Evolutionary conservation across 2,888 invertebrate genomes (phyloP).

Genomic region (Tineola bisselliella): DNA sequence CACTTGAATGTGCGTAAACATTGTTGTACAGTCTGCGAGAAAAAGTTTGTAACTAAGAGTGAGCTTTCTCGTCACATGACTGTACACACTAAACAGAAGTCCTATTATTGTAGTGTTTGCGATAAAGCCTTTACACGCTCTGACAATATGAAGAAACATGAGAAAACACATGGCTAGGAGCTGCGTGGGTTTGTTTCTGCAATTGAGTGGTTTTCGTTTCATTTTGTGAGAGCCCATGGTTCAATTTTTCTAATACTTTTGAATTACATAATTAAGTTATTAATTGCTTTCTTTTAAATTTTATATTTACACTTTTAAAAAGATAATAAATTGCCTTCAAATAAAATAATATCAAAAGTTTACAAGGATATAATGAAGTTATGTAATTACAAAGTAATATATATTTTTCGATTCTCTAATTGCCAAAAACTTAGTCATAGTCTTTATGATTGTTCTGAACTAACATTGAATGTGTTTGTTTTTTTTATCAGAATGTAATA

Average conservation of each 20-base stretch:
- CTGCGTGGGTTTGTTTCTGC: neutral
- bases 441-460: slow-evolving; percentile 29
- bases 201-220: too few species aligned
- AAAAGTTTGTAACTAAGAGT: slow-evolving; percentile 66
- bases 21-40: slow-evolving; percentile 63
- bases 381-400: slow-evolving; percentile 1
- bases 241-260: neutral
- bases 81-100: slow-evolving; percentile 64
- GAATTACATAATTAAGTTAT: slow-evolving; percentile 5
- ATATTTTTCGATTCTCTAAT: slow-evolving; percentile 52
- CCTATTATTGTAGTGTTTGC: slow-evolving; percentile 63
- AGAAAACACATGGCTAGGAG: slow-evolving; percentile 60
- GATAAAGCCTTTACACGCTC: slow-evolving; percentile 65
- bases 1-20: slow-evolving; percentile 64
- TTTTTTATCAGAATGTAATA: slow-evolving; percentile 54
- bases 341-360: neutral
- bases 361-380: neutral
- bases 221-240: too few species aligned
- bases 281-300: neutral
- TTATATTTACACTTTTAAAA: neutral
- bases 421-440: slow-evolving; percentile 64
- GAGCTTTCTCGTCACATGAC: slow-evolving; percentile 67
- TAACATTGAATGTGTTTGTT: slow-evolving; percentile 27
- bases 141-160: slow-evolving; percentile 67
- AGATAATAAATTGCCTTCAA: neutral